phyloP scores from a whole-genome alignment of 1,140 invertebrate genomes.

The Palaemon carinicauda region DNA sequence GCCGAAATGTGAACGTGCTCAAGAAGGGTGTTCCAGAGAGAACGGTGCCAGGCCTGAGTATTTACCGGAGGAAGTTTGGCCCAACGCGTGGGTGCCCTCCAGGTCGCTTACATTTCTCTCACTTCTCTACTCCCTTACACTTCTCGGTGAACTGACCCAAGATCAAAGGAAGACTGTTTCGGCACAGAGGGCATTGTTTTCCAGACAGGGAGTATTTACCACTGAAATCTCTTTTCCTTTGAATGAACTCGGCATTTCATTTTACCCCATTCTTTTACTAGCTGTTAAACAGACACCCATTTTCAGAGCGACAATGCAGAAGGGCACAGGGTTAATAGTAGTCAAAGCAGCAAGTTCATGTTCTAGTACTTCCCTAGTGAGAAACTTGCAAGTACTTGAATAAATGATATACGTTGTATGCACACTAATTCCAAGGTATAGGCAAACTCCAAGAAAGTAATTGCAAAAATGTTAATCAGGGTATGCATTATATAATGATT shows the following conservation, averaged over 20 bases:
- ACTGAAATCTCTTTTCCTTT: too few species aligned
- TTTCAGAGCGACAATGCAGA: background rate
- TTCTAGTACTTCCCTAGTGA: background rate
- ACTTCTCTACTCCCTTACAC: background rate
- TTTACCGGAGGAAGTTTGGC: constrained; percentile 26
- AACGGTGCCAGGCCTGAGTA: constrained; percentile 17
- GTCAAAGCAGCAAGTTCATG: background rate
- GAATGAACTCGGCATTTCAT: too few species aligned
- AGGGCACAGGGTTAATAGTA: background rate
- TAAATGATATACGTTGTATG: background rate
- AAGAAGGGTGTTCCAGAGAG: constrained; percentile 29
- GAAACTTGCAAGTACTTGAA: background rate
- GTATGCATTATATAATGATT: too few species aligned
- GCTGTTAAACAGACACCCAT: background rate
- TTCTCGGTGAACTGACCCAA: too few species aligned
- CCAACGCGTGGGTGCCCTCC: background rate
- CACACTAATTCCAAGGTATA: too few species aligned
- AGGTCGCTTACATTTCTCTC: background rate
- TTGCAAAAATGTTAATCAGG: too few species aligned
- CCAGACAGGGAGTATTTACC: too few species aligned
- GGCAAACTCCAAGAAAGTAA: too few species aligned
- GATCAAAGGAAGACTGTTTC: too few species aligned
- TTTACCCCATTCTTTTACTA: too few species aligned
- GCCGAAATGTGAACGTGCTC: constrained; percentile 51
- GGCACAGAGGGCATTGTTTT: too few species aligned